Evolutionary conservation across 2,797 vertebrate species (phyloP).

Genomic region (Strix occidentalis): DNA sequence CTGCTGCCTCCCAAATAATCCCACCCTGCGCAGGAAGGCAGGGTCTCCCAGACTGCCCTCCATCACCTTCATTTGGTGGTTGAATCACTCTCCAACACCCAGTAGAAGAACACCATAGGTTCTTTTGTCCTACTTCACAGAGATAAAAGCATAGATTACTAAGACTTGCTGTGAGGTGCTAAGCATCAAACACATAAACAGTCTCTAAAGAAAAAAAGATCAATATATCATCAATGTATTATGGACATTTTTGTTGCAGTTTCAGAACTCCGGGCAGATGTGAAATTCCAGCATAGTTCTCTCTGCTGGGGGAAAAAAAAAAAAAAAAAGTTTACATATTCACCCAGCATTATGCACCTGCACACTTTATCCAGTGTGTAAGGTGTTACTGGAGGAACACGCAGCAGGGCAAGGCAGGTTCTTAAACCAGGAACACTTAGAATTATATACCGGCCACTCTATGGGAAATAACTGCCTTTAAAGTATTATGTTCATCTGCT

Average conservation of each 20-base stretch:
- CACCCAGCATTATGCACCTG: background rate
- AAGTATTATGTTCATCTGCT: background rate
- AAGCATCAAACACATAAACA: background rate
- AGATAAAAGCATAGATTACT: fast-evolving
- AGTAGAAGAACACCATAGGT: fast-evolving
- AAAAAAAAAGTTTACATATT: background rate
- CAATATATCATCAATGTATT: fast-evolving
- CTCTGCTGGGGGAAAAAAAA: background rate
- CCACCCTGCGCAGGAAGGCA: background rate
- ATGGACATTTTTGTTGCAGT: background rate
- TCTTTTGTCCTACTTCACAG: background rate
- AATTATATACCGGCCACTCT: background rate
- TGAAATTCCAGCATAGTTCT: background rate
- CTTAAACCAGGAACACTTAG: background rate
- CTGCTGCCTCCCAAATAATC: background rate
- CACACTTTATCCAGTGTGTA: background rate
- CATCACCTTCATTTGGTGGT: background rate
- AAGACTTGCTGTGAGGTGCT: fast-evolving
- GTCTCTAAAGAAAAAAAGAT: background rate
- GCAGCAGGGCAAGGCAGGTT: background rate
- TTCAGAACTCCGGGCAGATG: background rate
- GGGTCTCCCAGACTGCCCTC: too few species aligned
- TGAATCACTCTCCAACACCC: background rate
- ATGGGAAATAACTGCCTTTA: background rate
- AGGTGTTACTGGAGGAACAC: background rate